These are phyloP conservation scores for Aphelinus certus DNA, from an alignment of 1,140 invertebrate genomes.

Conservation along the genomic window DNA sequence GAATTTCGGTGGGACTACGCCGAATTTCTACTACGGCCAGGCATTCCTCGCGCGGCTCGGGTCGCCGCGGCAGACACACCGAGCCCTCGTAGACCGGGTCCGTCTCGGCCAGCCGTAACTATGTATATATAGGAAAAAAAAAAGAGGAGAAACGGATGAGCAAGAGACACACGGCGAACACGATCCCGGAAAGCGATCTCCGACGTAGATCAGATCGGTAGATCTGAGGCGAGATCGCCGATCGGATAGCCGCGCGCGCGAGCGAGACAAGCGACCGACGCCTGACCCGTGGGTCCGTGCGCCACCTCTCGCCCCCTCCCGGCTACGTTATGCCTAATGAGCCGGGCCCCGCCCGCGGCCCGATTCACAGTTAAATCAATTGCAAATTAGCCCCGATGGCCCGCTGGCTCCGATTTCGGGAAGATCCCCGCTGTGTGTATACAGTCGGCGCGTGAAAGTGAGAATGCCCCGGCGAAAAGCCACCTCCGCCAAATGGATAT, in stretches of 20 bases:
- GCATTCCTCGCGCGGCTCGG: not conserved
- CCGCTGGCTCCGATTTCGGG: too few species aligned
- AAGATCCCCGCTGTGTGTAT: too few species aligned
- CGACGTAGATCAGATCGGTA: conserved; percentile 19
- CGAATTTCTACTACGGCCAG: conserved; percentile 19
- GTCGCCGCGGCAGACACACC: too few species aligned
- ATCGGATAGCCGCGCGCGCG: not conserved
- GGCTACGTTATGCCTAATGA: not conserved
- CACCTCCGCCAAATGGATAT: too few species aligned
- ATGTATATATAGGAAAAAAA: too few species aligned
- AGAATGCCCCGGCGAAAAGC: too few species aligned
- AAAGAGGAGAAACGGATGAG: not conserved
- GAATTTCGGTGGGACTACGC: conserved; percentile 20
- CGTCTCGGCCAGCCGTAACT: too few species aligned
- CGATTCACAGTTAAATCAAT: conserved; percentile 26
- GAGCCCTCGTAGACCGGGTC: too few species aligned
- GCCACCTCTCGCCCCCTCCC: not conserved
- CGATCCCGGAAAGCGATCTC: conserved; percentile 28
- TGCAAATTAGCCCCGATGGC: conserved; percentile 7
- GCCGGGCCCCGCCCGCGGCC: not conserved
- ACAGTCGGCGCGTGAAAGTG: too few species aligned
- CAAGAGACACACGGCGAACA: not conserved
- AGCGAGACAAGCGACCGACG: not conserved
- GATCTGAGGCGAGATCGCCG: conserved; percentile 28
- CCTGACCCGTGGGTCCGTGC: not conserved